A percentile compares a stretch with the other conserved stretches of the same genome.
These are phyloP conservation scores for Troides aeacus DNA, from an alignment of 2,888 invertebrate species.

Conservation along the genomic window DNA sequence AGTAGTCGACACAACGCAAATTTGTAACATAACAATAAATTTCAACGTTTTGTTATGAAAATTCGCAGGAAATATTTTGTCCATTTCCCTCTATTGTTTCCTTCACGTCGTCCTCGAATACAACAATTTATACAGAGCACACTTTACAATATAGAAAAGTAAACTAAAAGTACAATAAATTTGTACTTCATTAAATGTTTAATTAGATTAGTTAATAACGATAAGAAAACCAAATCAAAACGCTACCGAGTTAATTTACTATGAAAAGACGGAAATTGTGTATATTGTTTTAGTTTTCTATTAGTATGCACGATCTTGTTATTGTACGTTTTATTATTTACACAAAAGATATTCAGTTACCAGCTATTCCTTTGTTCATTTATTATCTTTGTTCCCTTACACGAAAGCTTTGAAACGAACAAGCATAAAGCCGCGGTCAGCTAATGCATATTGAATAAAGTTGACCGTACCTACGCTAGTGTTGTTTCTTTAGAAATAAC, in stretches of 20 bases:
- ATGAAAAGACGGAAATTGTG: not conserved
- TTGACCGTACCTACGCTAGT: not conserved
- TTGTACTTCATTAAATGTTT: not conserved
- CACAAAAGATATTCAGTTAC: not conserved
- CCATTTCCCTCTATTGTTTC: conserved; percentile 11
- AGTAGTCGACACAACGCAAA: not conserved
- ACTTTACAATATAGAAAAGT: too few species aligned
- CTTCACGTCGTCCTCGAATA: conserved; percentile 1
- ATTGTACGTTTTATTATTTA: not conserved
- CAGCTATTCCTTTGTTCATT: not conserved
- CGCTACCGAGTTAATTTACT: not conserved
- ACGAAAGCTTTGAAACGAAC: not conserved
- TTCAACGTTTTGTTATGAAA: conserved; percentile 21
- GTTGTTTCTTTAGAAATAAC: not conserved
- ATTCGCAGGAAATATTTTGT: conserved; percentile 15
- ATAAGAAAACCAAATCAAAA: not conserved
- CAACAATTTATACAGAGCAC: not conserved
- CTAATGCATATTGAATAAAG: not conserved
- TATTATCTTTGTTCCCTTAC: not conserved
- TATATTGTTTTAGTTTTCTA: not conserved
- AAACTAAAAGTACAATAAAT: not conserved
- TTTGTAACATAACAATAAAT: conserved; percentile 5
- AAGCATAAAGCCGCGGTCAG: not conserved
- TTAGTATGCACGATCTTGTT: not conserved
- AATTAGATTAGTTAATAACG: not conserved